These are phyloP conservation scores for Halcyon leucocephala DNA, from an alignment of 2,797 vertebrate species.

Conservation along the genomic window DNA sequence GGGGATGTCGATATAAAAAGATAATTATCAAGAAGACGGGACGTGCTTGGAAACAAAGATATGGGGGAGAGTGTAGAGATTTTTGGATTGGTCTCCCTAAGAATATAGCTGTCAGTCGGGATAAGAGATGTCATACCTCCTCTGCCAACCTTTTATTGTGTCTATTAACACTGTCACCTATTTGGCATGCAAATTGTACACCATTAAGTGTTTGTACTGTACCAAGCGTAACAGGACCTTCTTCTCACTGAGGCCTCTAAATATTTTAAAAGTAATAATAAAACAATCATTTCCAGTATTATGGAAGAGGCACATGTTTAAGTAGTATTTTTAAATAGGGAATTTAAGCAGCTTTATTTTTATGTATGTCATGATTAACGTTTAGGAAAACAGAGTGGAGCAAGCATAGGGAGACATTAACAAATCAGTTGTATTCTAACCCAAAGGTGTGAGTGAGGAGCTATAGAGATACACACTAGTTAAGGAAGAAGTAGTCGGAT, in stretches of 20 bases:
- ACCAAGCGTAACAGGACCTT: neutral
- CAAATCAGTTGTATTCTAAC: neutral
- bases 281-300: neutral
- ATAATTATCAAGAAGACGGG: conserved; percentile 22
- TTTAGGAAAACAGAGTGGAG: neutral
- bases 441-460: neutral
- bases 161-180: neutral
- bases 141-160: conserved; percentile 24
- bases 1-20: conserved; percentile 13
- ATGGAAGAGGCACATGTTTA: neutral
- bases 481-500: neutral
- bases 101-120: conserved; percentile 21
- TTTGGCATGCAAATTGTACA: neutral
- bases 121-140: neutral
- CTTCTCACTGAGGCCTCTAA: neutral
- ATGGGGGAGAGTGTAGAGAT: neutral
- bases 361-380: neutral
- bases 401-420: neutral
- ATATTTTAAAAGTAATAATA: neutral
- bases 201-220: neutral
- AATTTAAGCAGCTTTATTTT: neutral
- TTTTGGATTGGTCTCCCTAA: conserved; percentile 2
- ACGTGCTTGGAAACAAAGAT: conserved; percentile 30
- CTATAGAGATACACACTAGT: neutral
- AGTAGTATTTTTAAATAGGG: neutral